These are phyloP conservation scores for Melanargia galathea DNA, from an alignment of 2,888 invertebrate genomes.

Conservation along the genomic window DNA sequence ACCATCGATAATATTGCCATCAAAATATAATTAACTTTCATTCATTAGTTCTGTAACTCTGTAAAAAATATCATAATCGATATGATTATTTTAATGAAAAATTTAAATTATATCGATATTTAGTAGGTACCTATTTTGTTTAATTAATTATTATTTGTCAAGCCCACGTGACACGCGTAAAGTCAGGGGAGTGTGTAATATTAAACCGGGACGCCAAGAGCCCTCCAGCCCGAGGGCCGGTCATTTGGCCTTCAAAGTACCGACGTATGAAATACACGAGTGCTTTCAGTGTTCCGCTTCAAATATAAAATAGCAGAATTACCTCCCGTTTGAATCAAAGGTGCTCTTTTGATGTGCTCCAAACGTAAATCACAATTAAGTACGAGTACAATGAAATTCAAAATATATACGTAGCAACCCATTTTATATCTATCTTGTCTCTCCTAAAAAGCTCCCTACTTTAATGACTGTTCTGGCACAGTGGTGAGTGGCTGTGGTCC, in stretches of 20 bases:
- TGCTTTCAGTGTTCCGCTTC: constrained; percentile 45
- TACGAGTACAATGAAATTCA: not conserved
- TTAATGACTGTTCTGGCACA: no score
- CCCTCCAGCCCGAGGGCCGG: constrained; percentile 51
- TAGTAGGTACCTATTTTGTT: not conserved
- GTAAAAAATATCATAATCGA: no score
- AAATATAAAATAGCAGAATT: constrained; percentile 45
- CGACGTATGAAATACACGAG: constrained; percentile 47
- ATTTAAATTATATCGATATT: not conserved
- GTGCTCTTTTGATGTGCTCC: constrained; percentile 43
- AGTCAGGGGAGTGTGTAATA: constrained; percentile 37
- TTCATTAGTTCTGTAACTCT: no score
- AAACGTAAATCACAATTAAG: constrained; percentile 7
- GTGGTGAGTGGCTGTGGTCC: no score
- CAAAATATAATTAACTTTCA: no score
- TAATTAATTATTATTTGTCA: not conserved
- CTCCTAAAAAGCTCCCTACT: not conserved
- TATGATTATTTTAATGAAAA: not conserved
- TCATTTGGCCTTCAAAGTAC: constrained; percentile 56
- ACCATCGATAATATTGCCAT: no score
- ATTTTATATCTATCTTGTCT: not conserved
- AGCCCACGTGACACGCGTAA: constrained; percentile 12
- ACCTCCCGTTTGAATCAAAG: constrained; percentile 43
- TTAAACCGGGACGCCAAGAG: constrained; percentile 49
- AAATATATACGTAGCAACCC: not conserved